Conservation (phyloP, 2,113 vertebrate genomes). For the Proterorhinus semilunaris region DNA sequence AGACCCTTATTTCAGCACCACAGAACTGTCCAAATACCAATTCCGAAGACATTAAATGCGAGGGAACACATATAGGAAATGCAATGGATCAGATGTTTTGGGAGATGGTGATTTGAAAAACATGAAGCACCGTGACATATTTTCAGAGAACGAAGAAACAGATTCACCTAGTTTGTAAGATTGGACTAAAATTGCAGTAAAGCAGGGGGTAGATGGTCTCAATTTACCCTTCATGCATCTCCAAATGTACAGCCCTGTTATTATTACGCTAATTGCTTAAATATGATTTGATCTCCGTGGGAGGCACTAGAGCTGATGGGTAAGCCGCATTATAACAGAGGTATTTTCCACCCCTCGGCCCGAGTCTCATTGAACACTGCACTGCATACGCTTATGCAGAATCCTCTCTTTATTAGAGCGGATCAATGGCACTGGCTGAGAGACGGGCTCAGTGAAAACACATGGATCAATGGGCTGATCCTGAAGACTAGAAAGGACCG, state of each 20-base stretch:
- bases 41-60: background rate
- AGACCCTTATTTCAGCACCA: background rate
- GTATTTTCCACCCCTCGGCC: slow-evolving; percentile 38
- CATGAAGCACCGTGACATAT: slow-evolving; percentile 1
- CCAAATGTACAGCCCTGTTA: slow-evolving; percentile 15
- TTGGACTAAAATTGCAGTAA: slow-evolving; percentile 29
- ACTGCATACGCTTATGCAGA: slow-evolving; percentile 32
- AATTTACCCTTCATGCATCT: slow-evolving; percentile 17
- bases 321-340: slow-evolving; percentile 31
- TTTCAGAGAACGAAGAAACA: slow-evolving; percentile 23
- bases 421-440: slow-evolving; percentile 48
- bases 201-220: slow-evolving; percentile 24
- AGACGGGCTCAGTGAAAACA: slow-evolving; percentile 67
- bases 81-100: no score
- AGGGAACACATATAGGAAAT: no score
- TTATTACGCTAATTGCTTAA: slow-evolving; percentile 12
- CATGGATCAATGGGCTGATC: slow-evolving; percentile 65
- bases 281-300: slow-evolving; percentile 15
- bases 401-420: slow-evolving; percentile 58
- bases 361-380: slow-evolving; percentile 38
- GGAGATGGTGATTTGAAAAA: background rate
- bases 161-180: slow-evolving; percentile 22
- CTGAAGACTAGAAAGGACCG: background rate
- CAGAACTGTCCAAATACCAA: background rate
- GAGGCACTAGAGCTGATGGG: background rate